Conservation (phyloP, 2,797 vertebrate genomes). For the Poeciliopsis paucimaculata region DNA sequence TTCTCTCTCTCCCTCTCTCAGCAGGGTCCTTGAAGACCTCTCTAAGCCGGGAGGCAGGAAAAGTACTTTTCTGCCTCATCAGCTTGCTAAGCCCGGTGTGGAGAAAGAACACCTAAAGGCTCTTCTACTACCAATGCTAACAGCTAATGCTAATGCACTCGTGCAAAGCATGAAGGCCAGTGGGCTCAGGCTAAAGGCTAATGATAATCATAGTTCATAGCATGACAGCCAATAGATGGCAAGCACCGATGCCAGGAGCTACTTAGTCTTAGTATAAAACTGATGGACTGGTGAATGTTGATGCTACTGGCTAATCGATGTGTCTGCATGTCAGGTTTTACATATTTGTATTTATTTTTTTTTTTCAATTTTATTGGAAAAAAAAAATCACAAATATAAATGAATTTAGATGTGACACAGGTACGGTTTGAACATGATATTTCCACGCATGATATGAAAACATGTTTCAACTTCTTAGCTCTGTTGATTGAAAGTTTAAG, state of each 20-base stretch:
- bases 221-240: constrained; percentile 44
- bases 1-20: constrained; percentile 26
- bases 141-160: constrained; percentile 73
- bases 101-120: constrained; percentile 74
- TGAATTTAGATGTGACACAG: not conserved
- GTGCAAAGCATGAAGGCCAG: constrained; percentile 71
- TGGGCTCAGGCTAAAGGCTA: constrained; percentile 66
- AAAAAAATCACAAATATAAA: not conserved
- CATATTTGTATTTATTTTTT: not conserved
- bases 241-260: constrained; percentile 37
- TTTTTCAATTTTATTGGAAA: not conserved
- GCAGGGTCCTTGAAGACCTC: constrained; percentile 75
- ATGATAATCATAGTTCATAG: constrained; percentile 65
- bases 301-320: constrained; percentile 38
- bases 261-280: constrained; percentile 35
- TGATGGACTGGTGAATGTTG: constrained; percentile 50
- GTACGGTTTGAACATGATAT: not conserved
- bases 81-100: constrained; percentile 74
- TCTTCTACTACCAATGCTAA: constrained; percentile 67
- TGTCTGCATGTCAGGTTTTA: not conserved
- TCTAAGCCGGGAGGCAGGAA: constrained; percentile 75
- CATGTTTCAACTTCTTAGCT: not conserved
- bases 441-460: not conserved
- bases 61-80: constrained; percentile 85
- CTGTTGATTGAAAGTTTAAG: not conserved